Base-by-base conservation (phyloP, 2,797 vertebrate genomes). In the Crocidura indochinensis region DNA sequence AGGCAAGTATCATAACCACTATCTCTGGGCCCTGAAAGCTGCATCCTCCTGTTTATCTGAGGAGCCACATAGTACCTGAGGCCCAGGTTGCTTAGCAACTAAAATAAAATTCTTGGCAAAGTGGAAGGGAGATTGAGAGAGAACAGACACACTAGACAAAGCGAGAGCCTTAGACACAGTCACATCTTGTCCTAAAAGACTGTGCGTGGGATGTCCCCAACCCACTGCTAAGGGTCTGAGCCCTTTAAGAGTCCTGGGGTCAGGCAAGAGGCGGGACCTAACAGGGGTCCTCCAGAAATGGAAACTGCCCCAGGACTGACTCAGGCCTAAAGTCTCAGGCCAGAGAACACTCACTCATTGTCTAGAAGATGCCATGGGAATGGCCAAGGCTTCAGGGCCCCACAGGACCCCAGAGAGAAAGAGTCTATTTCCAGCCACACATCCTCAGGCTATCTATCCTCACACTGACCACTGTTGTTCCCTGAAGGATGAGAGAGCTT, bases 31-130 rank as follows among this genome's bases (percentile, higher is more conserved):
- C 38, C 38, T 38, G 38, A 38, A 38, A 38, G 38, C 38, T 38
- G 38, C 38, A 38, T 38, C 38, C 5, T 38, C 38, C 38, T 38
- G 38, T 38, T 38, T 38, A 38, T 38, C 38, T 38, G 38, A 38
- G 38, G 38, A 38, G 38, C 38, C 38, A 38, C 38, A 38, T 38
- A 2, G 77, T 94, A 92, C 90, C 84, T 69, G 51, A 91, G 94
- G 88, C 71, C 68, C 14, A 49, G 19, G 91, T 95, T 95, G 91
- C 94, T 93, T 96, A 92, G 96, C 93, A 96, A 96, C 95, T 26
- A 62, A 89, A 90, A 91, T 80, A 71, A 84, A 94, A 82, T 79
- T 87, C 93, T 94, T 51, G 24, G 79, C 83, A 84, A 87, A 93
- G 60, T 60, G 47, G 73, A 89, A 44, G 9, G 67, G 86, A 90